phyloP scores from a whole-genome alignment of 2,888 invertebrate genomes.

The Amphipoea lucens region DNA sequence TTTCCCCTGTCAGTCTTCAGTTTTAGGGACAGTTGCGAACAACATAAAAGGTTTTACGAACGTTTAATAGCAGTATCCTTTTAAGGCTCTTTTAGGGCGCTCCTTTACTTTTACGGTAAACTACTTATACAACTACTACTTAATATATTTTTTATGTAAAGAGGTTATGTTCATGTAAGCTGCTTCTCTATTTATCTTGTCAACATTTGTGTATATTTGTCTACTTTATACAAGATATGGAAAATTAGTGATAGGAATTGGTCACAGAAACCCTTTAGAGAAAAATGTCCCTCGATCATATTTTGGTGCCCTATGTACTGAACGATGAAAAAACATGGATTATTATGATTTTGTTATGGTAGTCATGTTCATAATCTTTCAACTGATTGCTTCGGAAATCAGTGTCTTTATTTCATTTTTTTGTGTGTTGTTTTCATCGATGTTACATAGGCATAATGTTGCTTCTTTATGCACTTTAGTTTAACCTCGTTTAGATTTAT shows the following conservation, averaged over 20 bases:
- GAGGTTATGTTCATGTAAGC: conserved; percentile 4
- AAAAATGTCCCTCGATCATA: background rate
- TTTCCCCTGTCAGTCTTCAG: background rate
- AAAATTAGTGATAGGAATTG: conserved; percentile 1
- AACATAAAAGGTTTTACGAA: conserved; percentile 30
- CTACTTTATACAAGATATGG: background rate
- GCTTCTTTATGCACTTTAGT: background rate
- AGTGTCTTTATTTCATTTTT: background rate
- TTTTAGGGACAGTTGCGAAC: background rate
- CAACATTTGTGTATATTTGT: background rate
- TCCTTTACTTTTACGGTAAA: conserved; percentile 38
- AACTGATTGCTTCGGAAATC: background rate
- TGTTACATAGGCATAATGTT: background rate
- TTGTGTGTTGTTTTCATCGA: background rate
- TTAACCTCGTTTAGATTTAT: no score
- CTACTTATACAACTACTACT: conserved; percentile 6
- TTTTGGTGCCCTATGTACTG: background rate
- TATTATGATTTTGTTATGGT: background rate
- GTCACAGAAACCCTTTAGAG: background rate
- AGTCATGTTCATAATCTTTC: conserved; percentile 4
- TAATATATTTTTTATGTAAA: conserved; percentile 23
- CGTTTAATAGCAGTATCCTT: conserved; percentile 4
- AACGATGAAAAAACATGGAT: conserved; percentile 4
- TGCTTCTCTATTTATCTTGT: background rate
- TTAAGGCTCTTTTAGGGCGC: conserved; percentile 3